phyloP scores from a whole-genome alignment of 2,888 invertebrate genomes.

The Aleiodes alternator region DNA sequence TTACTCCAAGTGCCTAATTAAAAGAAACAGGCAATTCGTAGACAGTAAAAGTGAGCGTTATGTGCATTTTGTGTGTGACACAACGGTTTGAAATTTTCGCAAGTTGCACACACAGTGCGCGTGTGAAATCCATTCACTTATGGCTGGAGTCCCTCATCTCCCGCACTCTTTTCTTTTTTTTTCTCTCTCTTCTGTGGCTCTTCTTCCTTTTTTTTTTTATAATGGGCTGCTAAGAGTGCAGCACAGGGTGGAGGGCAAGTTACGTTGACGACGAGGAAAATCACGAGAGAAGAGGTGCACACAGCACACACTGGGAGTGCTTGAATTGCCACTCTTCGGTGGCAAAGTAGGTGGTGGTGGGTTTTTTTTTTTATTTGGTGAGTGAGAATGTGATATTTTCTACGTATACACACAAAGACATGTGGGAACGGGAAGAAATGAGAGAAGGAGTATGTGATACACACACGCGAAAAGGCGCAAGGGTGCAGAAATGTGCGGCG shows the following conservation, averaged over 20 bases:
- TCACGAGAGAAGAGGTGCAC: constrained; percentile 48
- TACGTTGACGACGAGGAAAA: constrained; percentile 70
- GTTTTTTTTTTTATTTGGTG: constrained; percentile 54
- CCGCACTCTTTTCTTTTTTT: no score
- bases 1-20: constrained; percentile 77
- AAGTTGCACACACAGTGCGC: background rate
- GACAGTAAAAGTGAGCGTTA: constrained; percentile 67
- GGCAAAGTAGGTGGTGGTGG: constrained; percentile 68
- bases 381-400: constrained; percentile 44
- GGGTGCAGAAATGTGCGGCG: constrained; percentile 38
- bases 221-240: constrained; percentile 67
- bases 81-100: constrained; percentile 45
- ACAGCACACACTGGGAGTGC: constrained; percentile 69
- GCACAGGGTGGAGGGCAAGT: constrained; percentile 66
- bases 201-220: constrained; percentile 50
- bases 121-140: constrained; percentile 22
- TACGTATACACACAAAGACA: constrained; percentile 47
- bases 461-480: constrained; percentile 42
- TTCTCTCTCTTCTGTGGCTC: background rate
- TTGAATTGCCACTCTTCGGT: constrained; percentile 74
- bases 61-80: constrained; percentile 41
- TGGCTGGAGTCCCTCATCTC: constrained; percentile 18
- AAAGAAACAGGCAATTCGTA: constrained; percentile 72
- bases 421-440: constrained; percentile 44
- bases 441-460: background rate